phyloP scores from a whole-genome alignment of 2,797 vertebrate genomes.

The Eurystomus glaucurus region DNA sequence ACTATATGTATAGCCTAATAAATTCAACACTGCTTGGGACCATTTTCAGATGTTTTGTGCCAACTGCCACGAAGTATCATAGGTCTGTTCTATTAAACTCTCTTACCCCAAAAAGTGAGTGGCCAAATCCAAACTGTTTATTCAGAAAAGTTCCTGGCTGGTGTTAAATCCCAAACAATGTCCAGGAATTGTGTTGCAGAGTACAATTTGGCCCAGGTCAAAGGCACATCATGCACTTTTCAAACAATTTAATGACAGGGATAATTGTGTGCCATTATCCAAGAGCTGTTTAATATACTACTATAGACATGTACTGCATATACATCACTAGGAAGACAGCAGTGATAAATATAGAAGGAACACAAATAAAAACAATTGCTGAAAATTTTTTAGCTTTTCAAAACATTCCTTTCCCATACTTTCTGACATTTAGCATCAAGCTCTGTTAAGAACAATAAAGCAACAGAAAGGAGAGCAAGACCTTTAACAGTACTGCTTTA shows the following conservation, averaged over 20 bases:
- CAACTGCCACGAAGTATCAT: background rate
- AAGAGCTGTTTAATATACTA: background rate
- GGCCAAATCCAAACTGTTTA: background rate
- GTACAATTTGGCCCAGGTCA: background rate
- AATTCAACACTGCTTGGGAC: background rate
- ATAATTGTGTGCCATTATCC: background rate
- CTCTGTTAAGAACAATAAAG: background rate
- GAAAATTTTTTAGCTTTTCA: background rate
- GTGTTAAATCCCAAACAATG: background rate
- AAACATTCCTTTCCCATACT: background rate
- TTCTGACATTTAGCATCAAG: background rate
- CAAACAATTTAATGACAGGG: background rate
- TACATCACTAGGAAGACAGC: background rate
- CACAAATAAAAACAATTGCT: background rate
- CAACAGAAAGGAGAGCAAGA: background rate
- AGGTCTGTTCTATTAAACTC: background rate
- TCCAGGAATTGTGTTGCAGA: background rate
- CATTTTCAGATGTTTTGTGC: background rate
- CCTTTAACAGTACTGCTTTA: background rate
- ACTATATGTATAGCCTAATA: background rate
- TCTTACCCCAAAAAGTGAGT: background rate
- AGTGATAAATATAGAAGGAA: background rate
- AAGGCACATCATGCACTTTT: background rate
- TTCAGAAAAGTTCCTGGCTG: background rate
- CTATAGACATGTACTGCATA: background rate